Evolutionary conservation across 2,113 vertebrate species (phyloP).

Genomic region (Leucopsar rothschildi): DNA sequence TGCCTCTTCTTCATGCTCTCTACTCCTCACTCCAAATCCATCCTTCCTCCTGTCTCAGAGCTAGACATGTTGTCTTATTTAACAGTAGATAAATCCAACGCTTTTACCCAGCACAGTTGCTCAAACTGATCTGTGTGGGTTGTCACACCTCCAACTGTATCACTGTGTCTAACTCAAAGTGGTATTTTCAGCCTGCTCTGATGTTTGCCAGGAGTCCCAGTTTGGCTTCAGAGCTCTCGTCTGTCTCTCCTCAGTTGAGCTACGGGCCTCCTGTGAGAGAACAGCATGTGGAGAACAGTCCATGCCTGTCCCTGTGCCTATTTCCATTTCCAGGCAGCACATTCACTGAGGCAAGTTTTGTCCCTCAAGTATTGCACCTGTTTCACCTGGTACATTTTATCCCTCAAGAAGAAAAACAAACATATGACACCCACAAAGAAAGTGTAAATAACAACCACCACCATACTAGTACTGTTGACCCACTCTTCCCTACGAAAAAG

Average conservation of each 20-base stretch:
- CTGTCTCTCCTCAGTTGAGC: background rate
- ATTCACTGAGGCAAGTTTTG: background rate
- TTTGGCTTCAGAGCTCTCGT: background rate
- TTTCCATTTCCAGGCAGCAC: background rate
- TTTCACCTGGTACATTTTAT: background rate
- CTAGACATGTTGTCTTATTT: slow-evolving; percentile 35
- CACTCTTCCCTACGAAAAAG: background rate
- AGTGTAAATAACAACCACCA: background rate
- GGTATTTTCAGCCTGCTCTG: slow-evolving; percentile 43
- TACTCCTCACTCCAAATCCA: background rate
- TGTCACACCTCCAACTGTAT: slow-evolving; percentile 14
- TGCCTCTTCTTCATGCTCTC: background rate
- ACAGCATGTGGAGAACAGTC: background rate
- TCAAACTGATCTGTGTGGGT: background rate
- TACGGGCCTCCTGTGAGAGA: background rate
- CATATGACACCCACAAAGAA: background rate
- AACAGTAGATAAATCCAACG: background rate
- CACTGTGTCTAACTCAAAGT: background rate
- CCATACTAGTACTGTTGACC: background rate
- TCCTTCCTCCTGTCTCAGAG: background rate
- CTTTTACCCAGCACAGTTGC: background rate
- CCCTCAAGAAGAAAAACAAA: background rate
- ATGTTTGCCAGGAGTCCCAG: slow-evolving; percentile 36
- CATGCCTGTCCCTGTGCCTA: background rate
- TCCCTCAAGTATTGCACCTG: background rate